These are phyloP conservation scores for Alosa sapidissima DNA, from an alignment of 2,797 vertebrate genomes.

Conservation along the genomic window DNA sequence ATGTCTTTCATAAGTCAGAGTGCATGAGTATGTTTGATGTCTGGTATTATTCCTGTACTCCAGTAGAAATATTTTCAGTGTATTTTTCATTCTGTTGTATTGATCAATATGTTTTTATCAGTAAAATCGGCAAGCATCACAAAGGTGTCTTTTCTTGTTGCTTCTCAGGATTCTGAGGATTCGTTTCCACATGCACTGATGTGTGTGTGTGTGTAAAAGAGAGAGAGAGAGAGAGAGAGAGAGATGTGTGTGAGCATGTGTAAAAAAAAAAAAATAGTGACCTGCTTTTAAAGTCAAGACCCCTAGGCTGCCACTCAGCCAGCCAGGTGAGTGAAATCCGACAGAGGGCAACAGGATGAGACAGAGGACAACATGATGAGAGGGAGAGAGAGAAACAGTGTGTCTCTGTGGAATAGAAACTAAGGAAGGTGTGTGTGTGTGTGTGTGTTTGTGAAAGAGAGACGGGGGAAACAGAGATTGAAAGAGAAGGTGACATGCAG, in stretches of 20 bases:
- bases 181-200: neutral
- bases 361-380: neutral
- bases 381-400: neutral
- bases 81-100: neutral
- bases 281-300: neutral
- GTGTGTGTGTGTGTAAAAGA: neutral
- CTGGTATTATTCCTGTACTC: no score
- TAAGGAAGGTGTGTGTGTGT: no score
- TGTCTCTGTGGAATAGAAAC: neutral
- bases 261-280: neutral
- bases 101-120: neutral
- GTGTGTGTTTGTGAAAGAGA: neutral
- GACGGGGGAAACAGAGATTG: neutral
- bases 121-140: neutral
- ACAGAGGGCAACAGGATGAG: neutral
- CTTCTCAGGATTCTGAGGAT: neutral
- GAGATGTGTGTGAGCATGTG: neutral
- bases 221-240: no score
- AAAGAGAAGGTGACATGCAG: neutral
- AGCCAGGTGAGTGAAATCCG: neutral
- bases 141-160: neutral
- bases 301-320: neutral
- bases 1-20: no score
- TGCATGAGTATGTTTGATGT: no score
- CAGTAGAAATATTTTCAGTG: neutral